Percentiles rank a stretch among this genome's conserved stretches.
Evolutionary conservation across 1,140 invertebrate species (phyloP).

Genomic region (Listronotus bonariensis): DNA sequence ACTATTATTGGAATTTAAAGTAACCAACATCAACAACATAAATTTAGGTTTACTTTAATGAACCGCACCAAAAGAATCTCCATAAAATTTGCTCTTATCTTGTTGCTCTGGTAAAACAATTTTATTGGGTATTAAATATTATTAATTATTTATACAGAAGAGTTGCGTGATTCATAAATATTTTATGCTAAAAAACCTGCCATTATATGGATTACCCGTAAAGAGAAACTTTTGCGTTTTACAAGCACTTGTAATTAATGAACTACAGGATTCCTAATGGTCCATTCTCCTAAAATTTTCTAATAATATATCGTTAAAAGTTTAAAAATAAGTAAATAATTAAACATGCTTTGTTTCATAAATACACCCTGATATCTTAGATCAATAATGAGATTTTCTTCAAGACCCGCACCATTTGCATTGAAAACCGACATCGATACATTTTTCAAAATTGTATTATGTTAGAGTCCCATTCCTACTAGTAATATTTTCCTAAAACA

Average conservation of each 20-base stretch:
- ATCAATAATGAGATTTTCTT: too few species aligned
- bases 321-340: too few species aligned
- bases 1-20: slow-evolving; percentile 6
- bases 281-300: slow-evolving; percentile 3
- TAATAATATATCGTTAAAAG: background rate
- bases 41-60: slow-evolving; percentile 10
- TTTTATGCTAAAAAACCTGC: slow-evolving; percentile 36
- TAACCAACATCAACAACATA: slow-evolving; percentile 17
- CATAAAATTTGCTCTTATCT: slow-evolving; percentile 37
- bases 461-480: too few species aligned
- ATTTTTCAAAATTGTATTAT: too few species aligned
- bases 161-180: slow-evolving; percentile 37
- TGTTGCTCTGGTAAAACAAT: slow-evolving; percentile 36
- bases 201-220: slow-evolving; percentile 39
- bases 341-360: too few species aligned
- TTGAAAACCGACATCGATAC: too few species aligned
- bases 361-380: too few species aligned
- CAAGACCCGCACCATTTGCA: too few species aligned
- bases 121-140: slow-evolving; percentile 40
- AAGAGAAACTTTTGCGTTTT: slow-evolving; percentile 38
- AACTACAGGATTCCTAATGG: slow-evolving; percentile 13
- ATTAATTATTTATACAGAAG: slow-evolving; percentile 36
- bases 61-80: slow-evolving; percentile 30
- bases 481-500: too few species aligned
- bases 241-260: slow-evolving; percentile 34